Evolutionary conservation across 2,113 vertebrate species (phyloP).

Genomic region (Megaleporinus macrocephalus): DNA sequence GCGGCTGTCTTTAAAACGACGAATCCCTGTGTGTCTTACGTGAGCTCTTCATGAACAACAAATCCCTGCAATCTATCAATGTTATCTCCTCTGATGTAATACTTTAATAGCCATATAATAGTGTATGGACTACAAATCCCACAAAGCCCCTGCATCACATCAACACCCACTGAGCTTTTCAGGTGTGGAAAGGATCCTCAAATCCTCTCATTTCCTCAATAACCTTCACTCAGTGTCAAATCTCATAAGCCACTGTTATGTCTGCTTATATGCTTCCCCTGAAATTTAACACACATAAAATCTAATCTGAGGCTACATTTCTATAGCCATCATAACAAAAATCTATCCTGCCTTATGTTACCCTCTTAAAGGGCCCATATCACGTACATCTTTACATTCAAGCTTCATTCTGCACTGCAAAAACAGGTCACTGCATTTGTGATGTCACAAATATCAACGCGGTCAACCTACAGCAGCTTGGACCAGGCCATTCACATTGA

Average conservation of each 20-base stretch:
- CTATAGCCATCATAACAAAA: background rate
- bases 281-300: background rate
- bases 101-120: slow-evolving; percentile 27
- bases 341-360: background rate
- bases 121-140: slow-evolving; percentile 20
- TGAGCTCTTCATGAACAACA: slow-evolving; percentile 31
- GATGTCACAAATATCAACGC: no score
- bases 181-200: background rate
- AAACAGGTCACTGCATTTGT: no score
- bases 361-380: background rate
- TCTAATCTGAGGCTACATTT: background rate
- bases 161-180: background rate
- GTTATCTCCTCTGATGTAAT: slow-evolving; percentile 32
- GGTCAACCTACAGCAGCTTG: no score
- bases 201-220: slow-evolving; percentile 13
- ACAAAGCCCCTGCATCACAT: background rate
- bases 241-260: background rate
- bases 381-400: background rate
- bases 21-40: slow-evolving; percentile 10
- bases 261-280: background rate
- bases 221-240: slow-evolving; percentile 8
- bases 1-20: slow-evolving; percentile 25
- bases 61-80: slow-evolving; percentile 34
- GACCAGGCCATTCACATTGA: no score
- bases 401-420: no score